These are phyloP conservation scores for Chaenogobius annularis DNA, from an alignment of 2,113 vertebrate genomes.

Conservation along the genomic window DNA sequence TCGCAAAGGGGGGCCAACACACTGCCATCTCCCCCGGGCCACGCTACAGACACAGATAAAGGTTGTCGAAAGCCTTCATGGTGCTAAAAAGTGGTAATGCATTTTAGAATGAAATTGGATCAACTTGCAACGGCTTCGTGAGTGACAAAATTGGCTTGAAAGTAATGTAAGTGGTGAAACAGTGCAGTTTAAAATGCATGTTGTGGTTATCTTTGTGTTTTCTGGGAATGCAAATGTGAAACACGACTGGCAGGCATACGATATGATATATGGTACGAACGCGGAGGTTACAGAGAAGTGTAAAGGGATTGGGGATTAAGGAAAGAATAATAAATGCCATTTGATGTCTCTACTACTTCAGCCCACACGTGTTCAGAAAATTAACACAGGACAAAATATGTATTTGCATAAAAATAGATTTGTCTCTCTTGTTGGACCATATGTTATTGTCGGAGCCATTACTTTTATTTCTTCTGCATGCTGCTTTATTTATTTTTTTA, in stretches of 20 bases:
- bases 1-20: slow-evolving; percentile 17
- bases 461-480: not conserved
- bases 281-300: not conserved
- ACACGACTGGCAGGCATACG: not conserved
- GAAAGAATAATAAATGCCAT: not conserved
- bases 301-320: slow-evolving; percentile 5
- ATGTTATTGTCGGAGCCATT: not conserved
- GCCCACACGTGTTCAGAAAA: not conserved
- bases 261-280: not conserved
- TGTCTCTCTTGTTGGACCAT: not conserved
- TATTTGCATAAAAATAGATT: slow-evolving; percentile 1
- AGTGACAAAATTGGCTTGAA: not conserved
- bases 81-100: not conserved
- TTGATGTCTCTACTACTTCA: slow-evolving; percentile 1
- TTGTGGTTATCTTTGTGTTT: not conserved
- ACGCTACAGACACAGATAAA: slow-evolving; percentile 12
- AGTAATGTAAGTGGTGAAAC: not conserved
- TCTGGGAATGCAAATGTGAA: not conserved
- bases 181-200: not conserved
- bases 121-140: not conserved
- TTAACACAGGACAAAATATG: not conserved
- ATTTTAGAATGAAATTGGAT: not conserved
- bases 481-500: too few relatives aligned
- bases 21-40: slow-evolving; percentile 21
- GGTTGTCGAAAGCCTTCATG: slow-evolving; percentile 7